These are phyloP conservation scores for Pituophis catenifer DNA, from an alignment of 2,113 vertebrate species.

Conservation along the genomic window DNA sequence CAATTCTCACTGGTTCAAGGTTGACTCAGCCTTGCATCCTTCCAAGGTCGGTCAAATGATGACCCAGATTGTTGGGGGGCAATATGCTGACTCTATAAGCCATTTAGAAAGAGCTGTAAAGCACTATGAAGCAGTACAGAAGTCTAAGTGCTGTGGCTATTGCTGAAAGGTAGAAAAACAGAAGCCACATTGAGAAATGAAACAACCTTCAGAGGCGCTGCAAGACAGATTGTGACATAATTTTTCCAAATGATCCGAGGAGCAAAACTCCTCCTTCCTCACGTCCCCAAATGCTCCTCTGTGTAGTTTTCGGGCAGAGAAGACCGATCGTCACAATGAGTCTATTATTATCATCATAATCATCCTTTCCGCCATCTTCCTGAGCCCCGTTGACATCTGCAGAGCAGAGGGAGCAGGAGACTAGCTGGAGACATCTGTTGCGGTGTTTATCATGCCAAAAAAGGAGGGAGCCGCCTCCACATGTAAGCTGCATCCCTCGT, in stretches of 20 bases:
- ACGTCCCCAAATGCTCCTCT: background rate
- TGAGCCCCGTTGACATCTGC: slow-evolving; percentile 8
- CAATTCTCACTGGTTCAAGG: background rate
- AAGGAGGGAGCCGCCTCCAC: background rate
- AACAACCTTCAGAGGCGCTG: background rate
- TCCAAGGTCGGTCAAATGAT: background rate
- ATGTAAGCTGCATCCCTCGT: slow-evolving; percentile 14
- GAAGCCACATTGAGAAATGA: background rate
- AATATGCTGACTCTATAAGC: background rate
- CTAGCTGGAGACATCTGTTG: slow-evolving; percentile 7
- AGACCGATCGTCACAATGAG: background rate
- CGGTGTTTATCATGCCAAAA: background rate
- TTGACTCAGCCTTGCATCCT: background rate
- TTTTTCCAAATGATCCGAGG: background rate
- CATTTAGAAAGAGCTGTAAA: background rate
- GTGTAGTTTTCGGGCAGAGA: background rate
- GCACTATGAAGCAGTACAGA: background rate
- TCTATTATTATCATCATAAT: slow-evolving; percentile 24
- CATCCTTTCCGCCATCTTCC: slow-evolving; percentile 16
- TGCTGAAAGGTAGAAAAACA: background rate
- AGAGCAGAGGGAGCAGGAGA: background rate
- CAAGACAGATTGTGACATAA: background rate
- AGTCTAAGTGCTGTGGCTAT: background rate
- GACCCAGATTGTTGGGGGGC: background rate
- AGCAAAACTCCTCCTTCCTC: background rate